Conservation (phyloP, 2,888 invertebrate species). For the Yponomeuta sedellus region DNA sequence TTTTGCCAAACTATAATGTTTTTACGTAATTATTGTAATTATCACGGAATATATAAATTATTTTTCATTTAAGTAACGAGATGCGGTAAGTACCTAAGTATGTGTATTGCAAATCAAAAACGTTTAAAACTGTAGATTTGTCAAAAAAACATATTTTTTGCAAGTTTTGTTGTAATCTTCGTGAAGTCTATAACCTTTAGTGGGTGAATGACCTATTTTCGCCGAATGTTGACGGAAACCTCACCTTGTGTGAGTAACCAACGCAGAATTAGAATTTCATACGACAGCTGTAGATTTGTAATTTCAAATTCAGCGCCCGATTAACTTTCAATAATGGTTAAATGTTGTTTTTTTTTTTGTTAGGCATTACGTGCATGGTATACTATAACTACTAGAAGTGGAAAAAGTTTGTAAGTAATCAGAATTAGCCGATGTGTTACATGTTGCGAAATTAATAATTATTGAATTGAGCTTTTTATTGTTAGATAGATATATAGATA, state of each 20-base stretch:
- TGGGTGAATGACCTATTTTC: conserved; percentile 17
- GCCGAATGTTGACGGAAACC: conserved; percentile 21
- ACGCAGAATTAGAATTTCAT: conserved; percentile 48
- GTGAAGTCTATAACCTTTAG: conserved; percentile 16
- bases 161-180: neutral
- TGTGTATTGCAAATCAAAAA: neutral
- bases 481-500: no score
- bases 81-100: no score
- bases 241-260: conserved; percentile 28
- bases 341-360: conserved; percentile 21
- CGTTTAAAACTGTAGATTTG: neutral
- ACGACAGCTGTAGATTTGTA: conserved; percentile 32
- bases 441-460: no score
- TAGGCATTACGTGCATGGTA: neutral
- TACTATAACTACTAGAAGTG: no score
- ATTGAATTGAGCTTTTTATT: no score
- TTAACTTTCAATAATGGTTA: conserved; percentile 36
- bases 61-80: no score
- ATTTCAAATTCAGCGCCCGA: conserved; percentile 34
- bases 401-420: no score
- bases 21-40: neutral
- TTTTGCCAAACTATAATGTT: no score
- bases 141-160: neutral
- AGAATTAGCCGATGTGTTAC: no score
- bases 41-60: neutral